Evolutionary conservation across 2,113 vertebrate genomes (phyloP), one percentile per base, ranked within the genome.

Genomic region (Trachemys scripta): DNA sequence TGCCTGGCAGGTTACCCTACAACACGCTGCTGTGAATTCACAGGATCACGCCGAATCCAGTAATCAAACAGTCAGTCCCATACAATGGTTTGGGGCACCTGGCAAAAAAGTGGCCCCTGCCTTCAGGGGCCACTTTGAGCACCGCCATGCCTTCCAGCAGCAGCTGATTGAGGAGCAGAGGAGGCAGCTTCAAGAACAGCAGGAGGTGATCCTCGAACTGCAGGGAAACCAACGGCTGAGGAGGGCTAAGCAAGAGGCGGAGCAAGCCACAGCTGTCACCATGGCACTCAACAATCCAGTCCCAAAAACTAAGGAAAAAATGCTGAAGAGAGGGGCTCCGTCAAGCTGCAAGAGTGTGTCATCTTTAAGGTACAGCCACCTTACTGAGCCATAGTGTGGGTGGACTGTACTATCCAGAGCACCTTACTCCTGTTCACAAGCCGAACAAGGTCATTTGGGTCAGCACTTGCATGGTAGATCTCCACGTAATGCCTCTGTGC

Each of bases 141-240:
- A 98, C 92, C 97, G 93, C 51, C 97, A 99, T 3, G 72, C 96
- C 57, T 98, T 97, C 94, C 99, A 99, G 98, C 98, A 99, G 94
- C 98, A 97, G 91, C 97, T 99, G 90, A 99, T 99, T 86, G 88
- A 98, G 24, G 97, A 99, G 92, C 99, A 99, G 94, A 99, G 96
- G 91, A 98, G 97, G 94, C 99, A 98, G 92, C 98, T 99, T 95
- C 97, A 98, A 96, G 99, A 99, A 94, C 99, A 99, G 97, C 98
- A 98, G 90, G 98, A 99, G 89, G 96, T 98, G 92, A 99, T 99
- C 84, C 90, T 96, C 19, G 97, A 92, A 53, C 98, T 99, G 90
- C 98, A 98, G 95, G 96, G 98, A 97, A 97, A 98, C 86, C 98
- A 99, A 96, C 97, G 96, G 38, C 90, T 98, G 85, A 96, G 96